A percentile compares a stretch with the other conserved stretches of the same genome.
These are phyloP conservation scores for Adoxophyes honmai DNA, from an alignment of 1,140 invertebrate genomes.

Conservation along the genomic window DNA sequence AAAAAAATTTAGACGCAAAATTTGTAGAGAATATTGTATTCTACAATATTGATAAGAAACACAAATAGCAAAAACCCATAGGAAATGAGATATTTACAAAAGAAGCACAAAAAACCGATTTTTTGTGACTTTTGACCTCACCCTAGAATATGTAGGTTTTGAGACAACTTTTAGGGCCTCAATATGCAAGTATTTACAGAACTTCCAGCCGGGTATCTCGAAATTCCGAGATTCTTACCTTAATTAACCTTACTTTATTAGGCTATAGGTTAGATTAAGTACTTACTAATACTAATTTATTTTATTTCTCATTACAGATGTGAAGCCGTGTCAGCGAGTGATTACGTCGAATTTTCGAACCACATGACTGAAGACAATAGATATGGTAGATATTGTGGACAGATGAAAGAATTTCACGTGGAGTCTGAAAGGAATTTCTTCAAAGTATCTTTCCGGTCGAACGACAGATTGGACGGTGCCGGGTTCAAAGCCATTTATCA, in stretches of 20 bases:
- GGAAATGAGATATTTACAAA: no score
- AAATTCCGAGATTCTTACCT: slow-evolving; percentile 10
- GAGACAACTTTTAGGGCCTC: no score
- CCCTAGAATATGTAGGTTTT: no score
- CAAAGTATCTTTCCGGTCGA: slow-evolving; percentile 95
- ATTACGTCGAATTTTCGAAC: slow-evolving; percentile 97
- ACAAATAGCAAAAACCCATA: no score
- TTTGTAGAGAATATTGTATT: no score
- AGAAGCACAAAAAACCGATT: no score
- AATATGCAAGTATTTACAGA: no score
- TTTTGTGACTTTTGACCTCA: no score
- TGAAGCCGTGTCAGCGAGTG: slow-evolving; percentile 90
- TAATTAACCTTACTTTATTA: slow-evolving; percentile 14
- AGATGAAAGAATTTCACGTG: slow-evolving; percentile 86
- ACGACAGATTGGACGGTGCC: slow-evolving; percentile 93
- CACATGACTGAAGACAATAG: slow-evolving; percentile 91
- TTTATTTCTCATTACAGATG: slow-evolving; percentile 81
- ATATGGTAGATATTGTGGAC: slow-evolving; percentile 91
- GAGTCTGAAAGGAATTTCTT: slow-evolving; percentile 95
- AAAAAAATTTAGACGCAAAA: no score
- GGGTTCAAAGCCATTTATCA: slow-evolving; percentile 95
- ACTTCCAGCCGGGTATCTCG: no score
- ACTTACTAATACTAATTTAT: background rate
- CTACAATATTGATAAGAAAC: no score
- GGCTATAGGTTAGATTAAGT: background rate